These are phyloP conservation scores for Zaprionus camerounensis DNA, from an alignment of 1,140 invertebrate genomes.

Conservation along the genomic window DNA sequence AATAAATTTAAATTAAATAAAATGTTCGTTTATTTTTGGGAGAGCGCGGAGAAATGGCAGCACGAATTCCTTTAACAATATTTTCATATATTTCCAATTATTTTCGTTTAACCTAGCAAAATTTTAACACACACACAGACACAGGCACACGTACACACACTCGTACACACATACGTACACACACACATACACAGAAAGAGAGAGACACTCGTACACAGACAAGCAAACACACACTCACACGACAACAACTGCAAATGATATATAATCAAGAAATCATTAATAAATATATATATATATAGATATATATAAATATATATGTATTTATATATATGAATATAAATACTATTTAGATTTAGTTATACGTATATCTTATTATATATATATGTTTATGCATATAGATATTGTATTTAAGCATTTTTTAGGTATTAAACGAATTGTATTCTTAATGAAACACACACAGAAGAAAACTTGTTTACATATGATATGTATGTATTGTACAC, in stretches of 20 bases:
- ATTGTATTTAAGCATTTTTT: conserved; percentile 76
- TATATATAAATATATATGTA: conserved; percentile 14
- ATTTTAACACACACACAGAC: neutral
- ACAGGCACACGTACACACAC: neutral
- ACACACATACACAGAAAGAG: conserved; percentile 1
- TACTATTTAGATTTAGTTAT: conserved; percentile 41
- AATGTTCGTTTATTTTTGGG: neutral
- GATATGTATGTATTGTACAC: conserved; percentile 19
- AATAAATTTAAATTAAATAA: conserved; percentile 5
- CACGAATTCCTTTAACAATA: neutral
- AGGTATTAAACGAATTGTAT: conserved; percentile 78
- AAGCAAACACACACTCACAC: conserved; percentile 33
- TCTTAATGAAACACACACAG: conserved; percentile 59
- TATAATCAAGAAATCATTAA: conserved; percentile 24
- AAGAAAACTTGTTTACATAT: conserved; percentile 37
- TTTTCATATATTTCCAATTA: conserved; percentile 1
- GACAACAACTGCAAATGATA: conserved; percentile 42
- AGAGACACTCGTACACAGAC: conserved; percentile 9
- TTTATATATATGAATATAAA: conserved; percentile 34
- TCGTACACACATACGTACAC: neutral
- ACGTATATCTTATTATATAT: conserved; percentile 45
- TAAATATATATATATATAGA: conserved; percentile 39
- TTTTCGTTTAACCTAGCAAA: conserved; percentile 24
- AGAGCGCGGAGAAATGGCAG: conserved; percentile 16
- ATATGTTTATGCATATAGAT: conserved; percentile 58